These are phyloP conservation scores for Netelia melanura DNA, from an alignment of 2,888 invertebrate species.

Conservation along the genomic window DNA sequence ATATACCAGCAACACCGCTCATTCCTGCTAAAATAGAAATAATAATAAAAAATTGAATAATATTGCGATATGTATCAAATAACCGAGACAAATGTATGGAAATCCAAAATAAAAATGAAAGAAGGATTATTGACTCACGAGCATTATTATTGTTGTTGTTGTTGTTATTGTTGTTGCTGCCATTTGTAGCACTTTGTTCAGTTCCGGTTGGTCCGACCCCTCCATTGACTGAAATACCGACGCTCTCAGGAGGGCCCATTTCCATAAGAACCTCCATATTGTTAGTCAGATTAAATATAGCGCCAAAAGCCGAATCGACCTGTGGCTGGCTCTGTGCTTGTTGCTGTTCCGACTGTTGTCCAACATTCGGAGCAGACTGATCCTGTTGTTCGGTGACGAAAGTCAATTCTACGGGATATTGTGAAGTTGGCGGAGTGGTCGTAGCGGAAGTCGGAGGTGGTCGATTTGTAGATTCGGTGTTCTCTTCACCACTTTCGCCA, in stretches of 20 bases:
- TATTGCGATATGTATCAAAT: neutral
- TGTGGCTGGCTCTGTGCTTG: slow-evolving; percentile 56
- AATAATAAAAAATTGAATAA: neutral
- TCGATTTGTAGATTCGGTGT: slow-evolving; percentile 58
- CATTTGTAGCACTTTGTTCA: slow-evolving; percentile 76
- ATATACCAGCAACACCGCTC: slow-evolving; percentile 75
- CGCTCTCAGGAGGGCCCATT: slow-evolving; percentile 83
- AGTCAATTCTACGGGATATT: slow-evolving; percentile 46
- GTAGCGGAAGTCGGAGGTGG: slow-evolving; percentile 56
- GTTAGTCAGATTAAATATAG: slow-evolving; percentile 81
- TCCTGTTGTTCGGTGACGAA: slow-evolving; percentile 52
- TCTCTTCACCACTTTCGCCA: slow-evolving; percentile 55
- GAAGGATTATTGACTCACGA: slow-evolving; percentile 33
- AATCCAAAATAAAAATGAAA: slow-evolving; percentile 10
- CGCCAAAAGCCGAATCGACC: slow-evolving; percentile 69
- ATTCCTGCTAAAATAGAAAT: slow-evolving; percentile 65
- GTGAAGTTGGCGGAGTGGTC: slow-evolving; percentile 30
- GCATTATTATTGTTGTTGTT: slow-evolving; percentile 69
- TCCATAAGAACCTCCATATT: slow-evolving; percentile 88
- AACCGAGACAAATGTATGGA: neutral
- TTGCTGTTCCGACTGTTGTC: slow-evolving; percentile 65
- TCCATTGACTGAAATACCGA: slow-evolving; percentile 47
- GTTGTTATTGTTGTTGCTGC: slow-evolving; percentile 68
- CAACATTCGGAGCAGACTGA: slow-evolving; percentile 31
- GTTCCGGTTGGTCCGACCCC: slow-evolving; percentile 67